phyloP scores from a whole-genome alignment of 2,797 vertebrate genomes.

The Anabas testudineus region DNA sequence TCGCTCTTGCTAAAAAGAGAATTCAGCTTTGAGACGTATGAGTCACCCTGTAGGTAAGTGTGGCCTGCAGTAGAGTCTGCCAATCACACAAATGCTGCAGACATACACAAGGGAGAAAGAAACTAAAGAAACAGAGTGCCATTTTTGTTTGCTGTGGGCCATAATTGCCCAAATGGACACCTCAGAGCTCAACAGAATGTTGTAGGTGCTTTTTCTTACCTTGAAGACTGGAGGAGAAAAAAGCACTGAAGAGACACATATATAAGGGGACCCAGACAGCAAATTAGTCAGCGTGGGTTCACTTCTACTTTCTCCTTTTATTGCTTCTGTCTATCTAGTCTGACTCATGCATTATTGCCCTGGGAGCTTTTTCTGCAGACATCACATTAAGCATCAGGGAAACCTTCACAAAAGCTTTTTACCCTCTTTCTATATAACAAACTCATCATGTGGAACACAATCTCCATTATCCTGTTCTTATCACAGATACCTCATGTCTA shows the following conservation, averaged over 20 bases:
- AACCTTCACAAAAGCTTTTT: constrained; percentile 37
- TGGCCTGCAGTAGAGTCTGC: constrained; percentile 16
- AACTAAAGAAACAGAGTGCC: constrained; percentile 4
- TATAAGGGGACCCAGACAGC: constrained; percentile 27
- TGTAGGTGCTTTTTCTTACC: constrained; percentile 12
- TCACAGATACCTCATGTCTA: constrained; percentile 30
- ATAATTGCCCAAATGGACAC: constrained; percentile 7
- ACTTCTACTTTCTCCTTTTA: constrained; percentile 39
- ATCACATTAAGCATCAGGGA: constrained; percentile 51
- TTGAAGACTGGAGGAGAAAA: constrained; percentile 12
- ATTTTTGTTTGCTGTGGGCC: constrained; percentile 10
- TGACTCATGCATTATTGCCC: constrained; percentile 67
- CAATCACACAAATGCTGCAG: constrained; percentile 16
- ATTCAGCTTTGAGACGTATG: constrained; percentile 54
- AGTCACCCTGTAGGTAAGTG: constrained; percentile 44
- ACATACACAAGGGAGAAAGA: not conserved
- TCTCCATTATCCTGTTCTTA: constrained; percentile 35
- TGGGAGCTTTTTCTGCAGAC: constrained; percentile 48
- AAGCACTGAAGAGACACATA: constrained; percentile 7
- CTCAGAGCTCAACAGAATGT: not conserved
- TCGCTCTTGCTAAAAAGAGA: constrained; percentile 56
- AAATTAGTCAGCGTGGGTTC: constrained; percentile 49
- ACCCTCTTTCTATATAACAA: constrained; percentile 1
- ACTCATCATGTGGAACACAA: constrained; percentile 17
- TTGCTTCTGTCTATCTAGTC: constrained; percentile 48